phyloP scores from a whole-genome alignment of 2,888 invertebrate species.

The Lithophane ornitopus region DNA sequence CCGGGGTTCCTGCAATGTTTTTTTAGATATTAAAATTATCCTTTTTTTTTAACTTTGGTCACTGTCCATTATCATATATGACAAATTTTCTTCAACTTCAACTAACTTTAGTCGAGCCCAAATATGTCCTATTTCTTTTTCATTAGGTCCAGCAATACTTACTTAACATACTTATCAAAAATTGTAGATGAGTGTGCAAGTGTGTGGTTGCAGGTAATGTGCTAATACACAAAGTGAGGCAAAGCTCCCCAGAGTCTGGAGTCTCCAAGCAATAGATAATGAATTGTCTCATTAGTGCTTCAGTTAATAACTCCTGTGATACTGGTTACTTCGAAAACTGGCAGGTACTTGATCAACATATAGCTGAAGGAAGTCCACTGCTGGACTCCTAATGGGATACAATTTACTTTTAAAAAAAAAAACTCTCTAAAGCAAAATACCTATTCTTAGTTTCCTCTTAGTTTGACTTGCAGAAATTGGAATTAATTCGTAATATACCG shows the following conservation, averaged over 20 bases:
- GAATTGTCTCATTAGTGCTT: not conserved
- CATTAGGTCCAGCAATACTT: not conserved
- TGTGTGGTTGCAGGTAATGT: not conserved
- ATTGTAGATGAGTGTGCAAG: not conserved
- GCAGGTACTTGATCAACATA: not conserved
- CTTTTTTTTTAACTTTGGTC: not conserved
- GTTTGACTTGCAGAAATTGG: not conserved
- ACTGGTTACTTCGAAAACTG: not conserved
- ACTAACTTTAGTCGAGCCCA: not conserved
- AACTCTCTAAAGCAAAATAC: not conserved
- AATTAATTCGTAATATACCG: not conserved
- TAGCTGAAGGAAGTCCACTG: not conserved
- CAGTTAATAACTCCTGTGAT: not conserved
- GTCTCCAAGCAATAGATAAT: not conserved
- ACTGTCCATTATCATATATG: not conserved
- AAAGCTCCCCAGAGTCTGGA: not conserved
- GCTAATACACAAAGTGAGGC: not conserved
- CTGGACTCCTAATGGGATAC: not conserved
- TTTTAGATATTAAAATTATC: not conserved
- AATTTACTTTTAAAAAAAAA: too few species aligned
- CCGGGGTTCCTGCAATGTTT: conserved; percentile 82
- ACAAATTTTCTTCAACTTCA: not conserved
- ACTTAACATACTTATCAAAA: not conserved
- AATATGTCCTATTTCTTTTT: not conserved
- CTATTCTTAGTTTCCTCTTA: not conserved